Evolutionary conservation across 2,888 invertebrate genomes (phyloP).

Genomic region (Prosapia bicincta): DNA sequence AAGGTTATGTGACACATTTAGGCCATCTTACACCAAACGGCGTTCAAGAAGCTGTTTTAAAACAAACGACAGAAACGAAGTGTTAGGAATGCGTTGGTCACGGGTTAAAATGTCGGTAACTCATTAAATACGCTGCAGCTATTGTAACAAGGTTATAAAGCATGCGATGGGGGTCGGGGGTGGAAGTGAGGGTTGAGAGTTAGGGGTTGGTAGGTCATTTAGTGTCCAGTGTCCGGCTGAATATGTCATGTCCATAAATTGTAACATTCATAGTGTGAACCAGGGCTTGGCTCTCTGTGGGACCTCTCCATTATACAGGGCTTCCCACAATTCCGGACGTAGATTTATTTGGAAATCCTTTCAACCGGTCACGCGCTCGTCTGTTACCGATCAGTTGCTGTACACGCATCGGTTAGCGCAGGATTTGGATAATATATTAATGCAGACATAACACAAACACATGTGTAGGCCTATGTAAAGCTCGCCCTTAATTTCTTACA

Average conservation of each 20-base stretch:
- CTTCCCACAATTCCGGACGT: background rate
- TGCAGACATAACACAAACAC: too few relatives aligned
- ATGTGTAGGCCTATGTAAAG: too few relatives aligned
- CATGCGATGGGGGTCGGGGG: background rate
- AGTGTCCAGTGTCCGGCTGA: background rate
- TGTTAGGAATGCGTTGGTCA: background rate
- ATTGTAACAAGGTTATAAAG: conserved; percentile 2
- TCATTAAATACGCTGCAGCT: background rate
- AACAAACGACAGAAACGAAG: background rate
- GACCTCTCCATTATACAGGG: conserved; percentile 2
- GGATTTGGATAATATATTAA: too few relatives aligned
- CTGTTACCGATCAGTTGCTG: too few relatives aligned
- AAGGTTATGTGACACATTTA: too few relatives aligned
- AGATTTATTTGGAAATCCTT: background rate
- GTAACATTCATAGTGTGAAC: background rate
- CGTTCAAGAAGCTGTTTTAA: too few relatives aligned
- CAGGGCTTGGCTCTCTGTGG: background rate
- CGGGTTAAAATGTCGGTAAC: background rate
- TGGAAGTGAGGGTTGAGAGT: background rate
- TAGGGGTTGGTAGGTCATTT: background rate
- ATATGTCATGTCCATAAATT: background rate
- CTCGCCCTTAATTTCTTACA: too few relatives aligned
- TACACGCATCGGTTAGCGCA: too few relatives aligned
- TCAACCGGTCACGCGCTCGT: background rate
- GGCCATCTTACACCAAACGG: too few relatives aligned